These are phyloP conservation scores for Ariolimax columbianus DNA, from an alignment of 2,888 invertebrate species.

Conservation along the genomic window DNA sequence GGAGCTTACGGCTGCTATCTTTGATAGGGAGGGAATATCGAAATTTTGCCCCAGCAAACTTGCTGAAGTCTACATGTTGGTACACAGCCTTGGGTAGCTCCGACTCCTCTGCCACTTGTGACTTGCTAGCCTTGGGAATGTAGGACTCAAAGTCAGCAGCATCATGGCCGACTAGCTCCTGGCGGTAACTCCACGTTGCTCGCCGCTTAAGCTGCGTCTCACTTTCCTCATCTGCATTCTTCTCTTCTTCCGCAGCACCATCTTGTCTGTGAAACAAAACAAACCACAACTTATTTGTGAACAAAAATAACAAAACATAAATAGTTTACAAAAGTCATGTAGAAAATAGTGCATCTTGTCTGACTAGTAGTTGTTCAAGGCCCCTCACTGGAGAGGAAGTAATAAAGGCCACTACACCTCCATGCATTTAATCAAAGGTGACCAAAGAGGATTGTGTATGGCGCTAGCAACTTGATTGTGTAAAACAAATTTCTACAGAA, in stretches of 20 bases:
- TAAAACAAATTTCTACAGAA: too few species aligned
- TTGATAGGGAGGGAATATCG: conserved; percentile 33
- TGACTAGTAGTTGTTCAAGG: too few species aligned
- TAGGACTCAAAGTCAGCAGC: conserved; percentile 48
- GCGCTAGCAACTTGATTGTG: too few species aligned
- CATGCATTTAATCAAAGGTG: too few species aligned
- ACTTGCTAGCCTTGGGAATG: conserved; percentile 25
- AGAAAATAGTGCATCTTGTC: too few species aligned
- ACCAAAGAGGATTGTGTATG: too few species aligned
- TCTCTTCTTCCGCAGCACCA: background rate
- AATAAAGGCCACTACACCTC: too few species aligned
- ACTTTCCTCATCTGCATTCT: conserved; percentile 7
- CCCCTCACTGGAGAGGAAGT: too few species aligned
- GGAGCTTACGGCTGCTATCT: background rate
- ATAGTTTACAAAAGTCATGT: too few species aligned
- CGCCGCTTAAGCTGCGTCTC: conserved; percentile 34
- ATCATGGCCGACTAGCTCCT: conserved; percentile 39
- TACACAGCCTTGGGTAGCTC: background rate
- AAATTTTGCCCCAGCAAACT: conserved; percentile 50
- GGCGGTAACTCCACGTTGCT: conserved; percentile 56
- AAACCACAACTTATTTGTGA: background rate
- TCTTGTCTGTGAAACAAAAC: conserved; percentile 12
- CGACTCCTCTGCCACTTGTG: background rate
- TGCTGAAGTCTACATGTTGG: conserved; percentile 34
- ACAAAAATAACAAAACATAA: too few species aligned